Evolutionary conservation across 2,797 vertebrate species (phyloP), one percentile per base, ranked within the genome.

Genomic region (Emys orbicularis): DNA sequence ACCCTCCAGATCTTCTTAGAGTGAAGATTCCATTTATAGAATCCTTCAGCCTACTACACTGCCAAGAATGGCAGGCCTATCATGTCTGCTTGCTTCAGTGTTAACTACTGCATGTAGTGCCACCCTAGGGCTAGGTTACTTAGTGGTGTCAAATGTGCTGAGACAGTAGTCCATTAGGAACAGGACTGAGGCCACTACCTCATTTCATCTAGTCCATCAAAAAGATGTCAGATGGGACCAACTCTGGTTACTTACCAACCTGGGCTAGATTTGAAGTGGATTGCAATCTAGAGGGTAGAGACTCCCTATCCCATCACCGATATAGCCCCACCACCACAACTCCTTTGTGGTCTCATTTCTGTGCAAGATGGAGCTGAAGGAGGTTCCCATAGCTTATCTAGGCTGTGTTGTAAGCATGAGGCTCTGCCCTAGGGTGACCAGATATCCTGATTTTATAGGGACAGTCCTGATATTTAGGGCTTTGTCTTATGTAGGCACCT

Each of bases 341-440:
- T 94, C 57, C 79, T 50, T 21, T 52, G 44, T 79, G 82, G 90
- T 93, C 96, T 92, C 81, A 91, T 95, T 94, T 92, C 97, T 97
- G 96, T 97, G 97, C 95, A 90, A 95, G 95, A 83, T 91, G 94
- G 97, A 96, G 94, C 84, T 80, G 95, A 95, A 96, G 94, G 96
- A 92, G 53, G 57, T 96, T 96, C 97, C 97, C 96, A 95, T 95
- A 90, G 87, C 91, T 96, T 96, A 98, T 97, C 97, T 96, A 79
- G 15, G 87, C 93, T 79, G 92, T 87, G 82, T 81, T 83, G 6
- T 79, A 93, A 65, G 82, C 88, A 95, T 91, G 91, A 94, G 89
- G 84, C 93, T 93, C 95, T 87, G 19, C 44, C 92, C 50, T 50
- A 50, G 50, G 50, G 15, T 16, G 50, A 50, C 50, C 50, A 50